These are phyloP conservation scores for Aphelocoma californica DNA, from an alignment of 2,797 vertebrate genomes.

Conservation along the genomic window DNA sequence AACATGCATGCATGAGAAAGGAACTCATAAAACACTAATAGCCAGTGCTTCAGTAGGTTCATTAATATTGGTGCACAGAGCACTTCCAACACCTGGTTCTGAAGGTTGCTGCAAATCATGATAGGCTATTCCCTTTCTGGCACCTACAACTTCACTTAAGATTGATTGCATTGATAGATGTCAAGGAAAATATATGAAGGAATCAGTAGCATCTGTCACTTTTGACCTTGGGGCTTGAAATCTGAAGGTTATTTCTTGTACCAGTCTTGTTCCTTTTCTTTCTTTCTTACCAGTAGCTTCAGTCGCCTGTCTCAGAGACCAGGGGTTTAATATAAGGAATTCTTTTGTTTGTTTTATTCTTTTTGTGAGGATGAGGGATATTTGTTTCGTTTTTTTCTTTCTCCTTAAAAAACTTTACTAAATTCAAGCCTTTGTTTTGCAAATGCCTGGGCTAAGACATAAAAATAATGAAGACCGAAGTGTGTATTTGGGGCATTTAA, in stretches of 20 bases:
- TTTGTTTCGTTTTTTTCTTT: background rate
- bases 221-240: constrained; percentile 70
- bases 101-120: constrained; percentile 71
- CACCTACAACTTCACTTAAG: constrained; percentile 59
- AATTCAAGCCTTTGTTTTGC: background rate
- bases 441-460: background rate
- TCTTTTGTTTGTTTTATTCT: background rate
- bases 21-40: background rate
- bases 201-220: constrained; percentile 45
- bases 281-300: background rate
- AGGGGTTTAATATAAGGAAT: background rate
- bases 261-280: background rate
- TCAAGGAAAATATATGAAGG: constrained; percentile 70
- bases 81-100: constrained; percentile 28
- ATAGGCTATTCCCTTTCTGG: constrained; percentile 66
- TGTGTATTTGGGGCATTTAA: background rate
- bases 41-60: background rate
- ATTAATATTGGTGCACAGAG: background rate
- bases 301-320: background rate
- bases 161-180: constrained; percentile 63
- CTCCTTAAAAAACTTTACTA: background rate
- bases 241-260: constrained; percentile 54
- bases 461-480: background rate
- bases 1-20: background rate
- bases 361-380: background rate